Evolutionary conservation across 2,797 vertebrate species (phyloP), one percentile per base, ranked within the genome.

Genomic region (Columba guinea): DNA sequence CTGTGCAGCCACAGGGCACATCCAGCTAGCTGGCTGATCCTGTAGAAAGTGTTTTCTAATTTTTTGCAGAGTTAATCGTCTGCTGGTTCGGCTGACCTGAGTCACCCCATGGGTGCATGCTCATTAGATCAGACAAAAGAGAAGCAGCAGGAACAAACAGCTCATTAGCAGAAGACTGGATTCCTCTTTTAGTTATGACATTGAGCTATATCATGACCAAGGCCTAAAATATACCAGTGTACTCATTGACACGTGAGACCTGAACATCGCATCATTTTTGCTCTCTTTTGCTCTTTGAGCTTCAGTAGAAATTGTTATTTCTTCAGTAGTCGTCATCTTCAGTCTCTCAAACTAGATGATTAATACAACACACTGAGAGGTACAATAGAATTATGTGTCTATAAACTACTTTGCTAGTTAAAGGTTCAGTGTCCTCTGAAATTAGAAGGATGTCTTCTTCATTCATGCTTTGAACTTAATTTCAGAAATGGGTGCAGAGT

Each of bases 11-110:
- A 35, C 23, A 74, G 86, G 88, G 84, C 86, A 90, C 0, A 1
- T 79, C 80, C 68, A 37, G 70, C 32, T 55, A 59, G 74, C 48
- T 11, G 32, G 35, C 52, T 84, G 88, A 76, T 82, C 56, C 1
- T 23, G 70, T 52, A 49, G 81, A 56, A 90, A 90, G 82, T 46
- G 56, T 74, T 59, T 95, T 94, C 80, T 93, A 59, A 68, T 93
- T 80, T 84, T 93, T 73, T 5, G 2, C 67, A 46, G 76, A 65
- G 86, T 67, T 90, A 90, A 63, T 87, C 0, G 16, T 82, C 84
- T 84, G 80, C 87, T 94, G 80, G 18, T 64, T 93, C 2, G 9
- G 69, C 83, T 95, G 88, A 93, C 67, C 74, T 37, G 81, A 93
- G 77, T 89, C 90, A 84, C 63, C 35, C 74, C 0, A 1, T 73